Evolutionary conservation across 2,888 invertebrate genomes (phyloP), one percentile per base, ranked within the genome.

Genomic region (Corbicula japonica): DNA sequence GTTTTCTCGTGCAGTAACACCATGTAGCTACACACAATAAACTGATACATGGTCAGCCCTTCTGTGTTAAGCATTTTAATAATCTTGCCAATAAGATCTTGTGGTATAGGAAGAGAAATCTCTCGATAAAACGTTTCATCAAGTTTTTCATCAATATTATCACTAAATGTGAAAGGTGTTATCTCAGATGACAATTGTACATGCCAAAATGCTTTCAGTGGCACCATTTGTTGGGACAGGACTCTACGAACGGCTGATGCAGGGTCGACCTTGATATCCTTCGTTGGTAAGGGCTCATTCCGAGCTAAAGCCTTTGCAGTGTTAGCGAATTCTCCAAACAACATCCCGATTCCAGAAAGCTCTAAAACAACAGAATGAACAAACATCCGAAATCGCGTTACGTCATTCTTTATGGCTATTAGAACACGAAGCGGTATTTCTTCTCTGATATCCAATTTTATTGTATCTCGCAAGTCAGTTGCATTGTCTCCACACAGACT

Each of bases 1-100:
- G 71, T 72, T 26, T 35, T 44, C 1, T 68, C 23, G 41, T 72
- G 62, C 0, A 77, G 63, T 15, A 56, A 41, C 3, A 46, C 30
- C 58, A 68, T 61, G 30, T 77, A 77, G 18, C 54, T 21, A 18
- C 68, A 72, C 21, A 72, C 62, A 6, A 77, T 54, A 21, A 72
- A 77, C 18, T 72, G 41, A 32, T 62, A 77, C 12, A 72, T n/a
- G 5, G 72, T 62, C 10, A 69, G 56, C 0, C 76, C 56, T 1
- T 48, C 26, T 41, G 41, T 48, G 3, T 54, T 41, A n/a, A n/a
- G n/a, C n/a, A n/a, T n/a, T n/a, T n/a, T n/a, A n/a, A n/a, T n/a
- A n/a, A n/a, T n/a, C n/a, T n/a, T n/a, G n/a, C 61, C 61, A 46
- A 56, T 56, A 12, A 68, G 15, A 30, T 35, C 21, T 6, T 30